Evolutionary conservation across 2,797 vertebrate genomes (phyloP).

Genomic region (Anabacerthia variegaticeps): DNA sequence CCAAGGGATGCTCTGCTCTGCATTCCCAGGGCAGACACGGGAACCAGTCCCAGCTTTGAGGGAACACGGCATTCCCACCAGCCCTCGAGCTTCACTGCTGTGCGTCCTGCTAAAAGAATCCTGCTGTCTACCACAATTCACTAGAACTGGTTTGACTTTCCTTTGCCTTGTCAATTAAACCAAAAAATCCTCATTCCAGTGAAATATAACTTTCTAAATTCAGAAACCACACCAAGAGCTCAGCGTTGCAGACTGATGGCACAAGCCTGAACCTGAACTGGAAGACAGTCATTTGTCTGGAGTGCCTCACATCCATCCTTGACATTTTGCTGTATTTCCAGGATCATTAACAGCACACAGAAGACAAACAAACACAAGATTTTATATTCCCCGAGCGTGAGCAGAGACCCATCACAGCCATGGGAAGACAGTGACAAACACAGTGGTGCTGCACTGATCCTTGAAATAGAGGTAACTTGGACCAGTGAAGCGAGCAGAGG

Average conservation of each 20-base stretch:
- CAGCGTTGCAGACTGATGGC: neutral
- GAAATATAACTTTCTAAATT: neutral
- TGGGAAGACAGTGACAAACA: neutral
- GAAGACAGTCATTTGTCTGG: neutral
- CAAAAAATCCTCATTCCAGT: neutral
- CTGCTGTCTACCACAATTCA: accelerated
- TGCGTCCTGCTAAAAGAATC: accelerated
- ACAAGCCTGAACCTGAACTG: neutral
- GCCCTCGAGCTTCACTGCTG: neutral
- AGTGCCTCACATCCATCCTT: neutral
- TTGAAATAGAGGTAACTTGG: neutral
- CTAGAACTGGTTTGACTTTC: neutral
- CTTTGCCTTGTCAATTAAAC: neutral
- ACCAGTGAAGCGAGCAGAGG: neutral
- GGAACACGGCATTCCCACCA: neutral
- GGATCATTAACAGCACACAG: neutral
- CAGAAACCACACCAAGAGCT: neutral
- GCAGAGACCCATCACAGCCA: neutral
- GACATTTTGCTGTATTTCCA: neutral
- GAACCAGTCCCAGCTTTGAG: neutral
- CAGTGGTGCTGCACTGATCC: neutral
- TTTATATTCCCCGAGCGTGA: neutral
- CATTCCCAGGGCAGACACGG: neutral
- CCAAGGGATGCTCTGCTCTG: neutral
- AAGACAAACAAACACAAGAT: neutral